Evolutionary conservation across 2,888 invertebrate species (phyloP), one percentile per base, ranked within the genome.

Genomic region (Glaucopsyche alexis): DNA sequence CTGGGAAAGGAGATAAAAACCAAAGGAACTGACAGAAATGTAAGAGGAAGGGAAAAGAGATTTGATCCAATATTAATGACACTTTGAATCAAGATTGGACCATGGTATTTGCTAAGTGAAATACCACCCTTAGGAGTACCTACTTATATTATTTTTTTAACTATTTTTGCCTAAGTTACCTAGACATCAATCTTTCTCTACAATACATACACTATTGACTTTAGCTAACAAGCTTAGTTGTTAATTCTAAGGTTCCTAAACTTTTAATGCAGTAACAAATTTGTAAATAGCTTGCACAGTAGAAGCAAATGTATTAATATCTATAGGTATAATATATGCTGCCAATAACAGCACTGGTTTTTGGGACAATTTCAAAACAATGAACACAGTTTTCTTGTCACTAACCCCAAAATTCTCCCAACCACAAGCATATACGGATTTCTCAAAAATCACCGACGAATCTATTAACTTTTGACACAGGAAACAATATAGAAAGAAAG

Each of bases 401-500:
- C 81, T 85, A 13, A 84, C 16, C 16, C 81, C 80, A 70, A 90
- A 90, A 7, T 85, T 87, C 77, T 92, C 90, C 92, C 92, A 92
- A 0, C 91, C 91, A 75, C 92, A 91, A 64, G 85, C 80, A 73
- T 90, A 91, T 0, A 90, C 84, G 0, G 89, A 82, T 5, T 76
- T 82, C 74, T 87, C 89, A 66, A 90, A 91, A 2, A 75, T 73
- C 75, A 88, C 87, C 0, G 91, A 84, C 5, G 88, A 86, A 74
- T 89, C 85, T 3, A 86, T 85, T 75, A 91, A 75, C 42, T 81
- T 81, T 75, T 92, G 92, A 76, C 91, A 84, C 0, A 91, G 80
- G 55, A 84, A 88, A 76, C 90, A 91, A 74, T 91, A 91, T 19
- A 91, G 77, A 74, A 91, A 91, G 76, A 89, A 90, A 0, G 86